Conservation (phyloP, 1,140 invertebrate genomes). For the Listronotus oregonensis region DNA sequence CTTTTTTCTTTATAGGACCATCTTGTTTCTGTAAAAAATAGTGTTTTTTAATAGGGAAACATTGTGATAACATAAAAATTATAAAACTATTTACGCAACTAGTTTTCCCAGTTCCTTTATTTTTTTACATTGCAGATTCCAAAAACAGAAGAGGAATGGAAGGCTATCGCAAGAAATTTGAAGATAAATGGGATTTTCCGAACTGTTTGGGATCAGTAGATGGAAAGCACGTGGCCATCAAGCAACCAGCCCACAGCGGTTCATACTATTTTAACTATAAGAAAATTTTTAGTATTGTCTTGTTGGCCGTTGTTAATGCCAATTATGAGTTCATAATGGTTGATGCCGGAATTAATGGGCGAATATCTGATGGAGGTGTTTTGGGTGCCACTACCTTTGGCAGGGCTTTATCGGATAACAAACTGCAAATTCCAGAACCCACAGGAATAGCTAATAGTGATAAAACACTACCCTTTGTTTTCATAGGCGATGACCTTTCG, state of each 20-base stretch:
- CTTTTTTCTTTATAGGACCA: too few relatives aligned
- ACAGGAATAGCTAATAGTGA: conserved; percentile 14
- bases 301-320: conserved; percentile 52
- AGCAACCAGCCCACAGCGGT: conserved; percentile 48
- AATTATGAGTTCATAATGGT: conserved; percentile 52
- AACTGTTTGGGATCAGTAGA: conserved; percentile 48
- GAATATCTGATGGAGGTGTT: conserved; percentile 51
- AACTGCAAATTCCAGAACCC: conserved; percentile 17
- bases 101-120: too few relatives aligned
- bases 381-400: conserved; percentile 44
- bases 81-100: too few relatives aligned
- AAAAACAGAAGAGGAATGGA: conserved; percentile 29
- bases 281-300: conserved; percentile 52
- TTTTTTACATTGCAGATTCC: conserved; percentile 2
- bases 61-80: too few relatives aligned
- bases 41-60: too few relatives aligned
- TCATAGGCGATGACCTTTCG: conserved; percentile 59
- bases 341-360: conserved; percentile 52
- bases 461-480: conserved; percentile 47
- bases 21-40: too few relatives aligned
- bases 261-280: conserved; percentile 58
- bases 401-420: conserved; percentile 17
- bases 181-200: conserved; percentile 31
- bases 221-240: conserved; percentile 53
- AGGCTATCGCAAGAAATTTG: conserved; percentile 23